Base-by-base conservation (phyloP, 2,113 vertebrate species). In the Haliaeetus leucogaster region DNA sequence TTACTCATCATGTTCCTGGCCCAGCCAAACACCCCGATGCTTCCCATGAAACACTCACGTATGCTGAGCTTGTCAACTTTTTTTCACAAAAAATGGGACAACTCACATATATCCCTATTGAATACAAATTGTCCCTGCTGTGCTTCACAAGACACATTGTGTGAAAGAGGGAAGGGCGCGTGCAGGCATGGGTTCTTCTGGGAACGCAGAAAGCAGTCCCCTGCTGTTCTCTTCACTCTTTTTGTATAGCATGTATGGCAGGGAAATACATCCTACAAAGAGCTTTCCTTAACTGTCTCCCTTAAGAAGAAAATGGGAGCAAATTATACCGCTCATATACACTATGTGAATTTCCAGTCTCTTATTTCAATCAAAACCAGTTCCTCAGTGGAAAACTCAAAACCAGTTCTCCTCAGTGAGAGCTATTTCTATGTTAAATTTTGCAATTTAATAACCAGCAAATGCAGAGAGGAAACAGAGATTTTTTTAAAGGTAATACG, bases 291-390 rank as follows among this genome's bases (percentile, higher is more conserved):
- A 74, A 79, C 29, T 5, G 12, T 67, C 59, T 78, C 42, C 62
- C 53, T 94, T 65, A 89, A 84, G 56, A 84, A 71, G 86, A 85
- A 80, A 96, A 86, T 34, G 36, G 52, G 27, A 92, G 48, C 43
- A 86, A 94, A 91, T 86, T 42, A 66, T 20, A 92, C 43, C 3
- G 2, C 48, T 77, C 3, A 2, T 29, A 65, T 29, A 82, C 29
- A 19, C 34, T 15, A 7, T 23, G 21, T 55, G 36, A 89, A 93
- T 79, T 95, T 92, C 61, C 52, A 89, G 32, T 27, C 53, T 91
- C 62, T 82, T 76, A 82, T 68, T 95, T 97, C 80, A 97, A 52
- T 78, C 76, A 86, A 94, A 95, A 89, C 19, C 50, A 86, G n/a
- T 16, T 86, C 58, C 56, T 84, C 53, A 23, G 43, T 45, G 70